Percentiles rank a stretch among this genome's conserved stretches.
Conservation (phyloP, 1,140 invertebrate species). For the Thrips palmi region DNA sequence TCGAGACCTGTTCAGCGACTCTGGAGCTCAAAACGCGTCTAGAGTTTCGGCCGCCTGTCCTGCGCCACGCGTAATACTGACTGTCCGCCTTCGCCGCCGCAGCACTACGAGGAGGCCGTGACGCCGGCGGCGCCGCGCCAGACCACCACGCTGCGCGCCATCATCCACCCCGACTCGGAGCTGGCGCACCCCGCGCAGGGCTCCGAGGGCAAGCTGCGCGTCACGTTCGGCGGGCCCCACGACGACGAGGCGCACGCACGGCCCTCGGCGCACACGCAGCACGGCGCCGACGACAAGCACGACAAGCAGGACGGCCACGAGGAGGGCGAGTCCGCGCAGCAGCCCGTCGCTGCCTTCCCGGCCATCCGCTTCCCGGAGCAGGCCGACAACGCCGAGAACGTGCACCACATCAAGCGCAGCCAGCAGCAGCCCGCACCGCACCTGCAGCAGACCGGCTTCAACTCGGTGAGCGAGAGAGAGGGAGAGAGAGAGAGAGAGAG, state of each 20-base stretch:
- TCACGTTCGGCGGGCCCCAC: too few relatives aligned
- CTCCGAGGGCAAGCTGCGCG: too few relatives aligned
- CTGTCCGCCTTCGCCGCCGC: conserved; percentile 17
- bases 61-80: neutral
- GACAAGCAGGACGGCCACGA: conserved; percentile 29
- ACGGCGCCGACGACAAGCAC: conserved; percentile 30
- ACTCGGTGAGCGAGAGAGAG: too few relatives aligned
- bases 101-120: conserved; percentile 8
- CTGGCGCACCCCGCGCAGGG: conserved; percentile 56
- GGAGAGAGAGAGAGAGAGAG: neutral
- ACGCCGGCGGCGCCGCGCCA: conserved; percentile 25
- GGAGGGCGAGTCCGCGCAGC: conserved; percentile 32
- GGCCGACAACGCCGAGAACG: too few relatives aligned
- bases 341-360: conserved; percentile 35
- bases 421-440: conserved; percentile 13
- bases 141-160: conserved; percentile 57
- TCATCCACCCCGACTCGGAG: conserved; percentile 68
- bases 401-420: too few relatives aligned
- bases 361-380: too few relatives aligned
- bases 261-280: conserved; percentile 38
- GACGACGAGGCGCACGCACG: conserved; percentile 51
- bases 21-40: too few relatives aligned
- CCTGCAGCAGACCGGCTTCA: conserved; percentile 11
- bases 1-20: too few relatives aligned
- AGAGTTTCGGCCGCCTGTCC: too few relatives aligned